Evolutionary conservation across 2,113 vertebrate species (phyloP).

Genomic region (Chionis minor): DNA sequence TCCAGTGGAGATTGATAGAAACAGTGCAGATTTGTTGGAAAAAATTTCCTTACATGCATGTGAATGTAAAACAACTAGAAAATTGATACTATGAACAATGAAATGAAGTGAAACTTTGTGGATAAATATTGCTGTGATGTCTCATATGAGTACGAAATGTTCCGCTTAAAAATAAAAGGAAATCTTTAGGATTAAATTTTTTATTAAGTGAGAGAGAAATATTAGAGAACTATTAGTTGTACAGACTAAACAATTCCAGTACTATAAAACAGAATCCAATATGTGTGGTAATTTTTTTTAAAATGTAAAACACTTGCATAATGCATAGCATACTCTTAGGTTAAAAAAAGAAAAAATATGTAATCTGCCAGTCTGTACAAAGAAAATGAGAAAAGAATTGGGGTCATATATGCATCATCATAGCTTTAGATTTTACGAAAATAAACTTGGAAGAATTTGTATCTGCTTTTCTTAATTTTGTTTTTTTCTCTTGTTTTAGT

Average conservation of each 20-base stretch:
- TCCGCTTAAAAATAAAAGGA: constrained; percentile 17
- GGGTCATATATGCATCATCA: background rate
- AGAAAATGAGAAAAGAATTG: background rate
- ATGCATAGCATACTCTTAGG: background rate
- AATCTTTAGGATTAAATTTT: constrained; percentile 29
- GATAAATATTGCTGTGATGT: background rate
- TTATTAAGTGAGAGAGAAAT: constrained; percentile 43
- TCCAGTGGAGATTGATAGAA: background rate
- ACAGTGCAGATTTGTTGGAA: background rate
- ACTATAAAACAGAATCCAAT: constrained; percentile 42
- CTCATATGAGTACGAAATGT: background rate
- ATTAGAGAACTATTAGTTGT: constrained; percentile 35
- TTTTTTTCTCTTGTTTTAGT: constrained; percentile 39
- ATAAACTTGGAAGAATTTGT: constrained; percentile 23
- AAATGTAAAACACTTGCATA: constrained; percentile 43
- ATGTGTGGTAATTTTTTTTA: constrained; percentile 41
- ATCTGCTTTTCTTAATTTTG: constrained; percentile 20
- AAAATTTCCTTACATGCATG: background rate
- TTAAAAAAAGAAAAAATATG: background rate
- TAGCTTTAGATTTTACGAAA: constrained; percentile 8
- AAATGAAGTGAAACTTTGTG: constrained; percentile 1
- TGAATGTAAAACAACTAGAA: background rate
- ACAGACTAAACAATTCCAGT: constrained; percentile 32
- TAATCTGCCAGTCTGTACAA: background rate
- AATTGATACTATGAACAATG: background rate